phyloP scores from a whole-genome alignment of 2,113 vertebrate genomes.

The Datnioides undecimradiatus region DNA sequence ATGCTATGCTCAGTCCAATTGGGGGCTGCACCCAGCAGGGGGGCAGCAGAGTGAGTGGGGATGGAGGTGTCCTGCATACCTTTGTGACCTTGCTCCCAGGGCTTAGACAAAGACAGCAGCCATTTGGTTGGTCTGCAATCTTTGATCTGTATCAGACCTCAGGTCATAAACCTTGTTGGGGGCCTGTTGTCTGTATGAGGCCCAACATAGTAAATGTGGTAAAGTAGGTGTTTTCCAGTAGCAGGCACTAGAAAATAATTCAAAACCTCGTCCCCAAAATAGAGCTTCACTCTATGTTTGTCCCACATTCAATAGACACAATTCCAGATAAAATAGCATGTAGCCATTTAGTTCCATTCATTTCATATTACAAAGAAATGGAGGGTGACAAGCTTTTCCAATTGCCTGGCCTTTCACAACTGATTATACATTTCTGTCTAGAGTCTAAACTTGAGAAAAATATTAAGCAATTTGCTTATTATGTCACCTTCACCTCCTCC shows the following conservation, averaged over 20 bases:
- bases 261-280: background rate
- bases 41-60: no score
- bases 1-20: no score
- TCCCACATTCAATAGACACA: constrained; percentile 10
- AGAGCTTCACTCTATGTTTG: constrained; percentile 18
- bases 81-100: no score
- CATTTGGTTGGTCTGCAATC: no score
- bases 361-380: constrained; percentile 54
- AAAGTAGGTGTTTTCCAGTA: background rate
- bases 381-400: constrained; percentile 56
- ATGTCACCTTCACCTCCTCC: constrained; percentile 27
- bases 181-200: no score
- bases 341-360: constrained; percentile 36
- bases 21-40: no score
- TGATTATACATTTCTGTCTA: constrained; percentile 45
- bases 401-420: constrained; percentile 52
- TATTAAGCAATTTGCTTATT: constrained; percentile 55
- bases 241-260: background rate
- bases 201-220: background rate
- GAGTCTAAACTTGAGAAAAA: constrained; percentile 50
- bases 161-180: no score
- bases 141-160: no score
- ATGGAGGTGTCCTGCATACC: no score
- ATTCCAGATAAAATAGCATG: constrained; percentile 34
- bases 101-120: no score